Evolutionary conservation across 2,797 vertebrate genomes (phyloP).

Genomic region (Anabacerthia variegaticeps): DNA sequence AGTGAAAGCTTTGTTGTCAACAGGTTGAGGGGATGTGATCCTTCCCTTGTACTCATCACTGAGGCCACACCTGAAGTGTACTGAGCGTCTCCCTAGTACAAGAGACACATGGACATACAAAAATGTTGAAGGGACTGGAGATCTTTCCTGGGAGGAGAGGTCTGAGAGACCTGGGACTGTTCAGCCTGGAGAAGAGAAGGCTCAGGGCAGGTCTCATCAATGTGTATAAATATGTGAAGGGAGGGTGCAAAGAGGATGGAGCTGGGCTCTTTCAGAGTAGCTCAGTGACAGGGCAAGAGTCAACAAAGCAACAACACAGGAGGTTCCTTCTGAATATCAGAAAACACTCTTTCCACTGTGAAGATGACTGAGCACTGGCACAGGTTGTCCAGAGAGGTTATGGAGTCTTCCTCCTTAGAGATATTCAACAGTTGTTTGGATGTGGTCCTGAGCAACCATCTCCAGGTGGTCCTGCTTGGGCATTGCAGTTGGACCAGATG

Average conservation of each 20-base stretch:
- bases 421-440: neutral
- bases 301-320: neutral
- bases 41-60: neutral
- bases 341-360: neutral
- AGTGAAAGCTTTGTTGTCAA: neutral
- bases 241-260: neutral
- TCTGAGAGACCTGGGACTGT: neutral
- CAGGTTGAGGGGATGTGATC: neutral
- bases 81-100: neutral
- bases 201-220: neutral
- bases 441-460: neutral
- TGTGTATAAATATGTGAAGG: neutral
- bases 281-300: neutral
- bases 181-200: neutral
- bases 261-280: neutral
- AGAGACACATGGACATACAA: accelerated
- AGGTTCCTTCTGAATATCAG: neutral
- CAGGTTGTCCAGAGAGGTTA: neutral
- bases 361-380: neutral
- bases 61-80: neutral
- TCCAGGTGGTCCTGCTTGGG: neutral
- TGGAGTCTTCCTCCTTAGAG: neutral
- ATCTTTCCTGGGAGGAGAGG: neutral
- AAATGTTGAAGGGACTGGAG: neutral
- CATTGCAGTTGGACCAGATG: neutral